phyloP scores from a whole-genome alignment of 2,113 vertebrate species.

The Clarias macrocephalus region DNA sequence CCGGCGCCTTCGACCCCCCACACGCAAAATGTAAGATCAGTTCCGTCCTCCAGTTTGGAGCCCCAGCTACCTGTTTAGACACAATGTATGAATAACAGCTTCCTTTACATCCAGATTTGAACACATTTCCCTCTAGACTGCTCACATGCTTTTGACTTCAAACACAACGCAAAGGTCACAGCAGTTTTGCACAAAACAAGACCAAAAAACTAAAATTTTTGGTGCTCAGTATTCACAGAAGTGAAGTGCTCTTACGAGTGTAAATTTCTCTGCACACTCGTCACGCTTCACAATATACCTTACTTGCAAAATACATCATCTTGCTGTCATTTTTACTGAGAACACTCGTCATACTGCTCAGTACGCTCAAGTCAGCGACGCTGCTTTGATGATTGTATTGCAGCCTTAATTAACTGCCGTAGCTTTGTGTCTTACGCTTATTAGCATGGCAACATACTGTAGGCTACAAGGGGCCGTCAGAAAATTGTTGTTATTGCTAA shows the following conservation, averaged over 20 bases:
- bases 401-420: background rate
- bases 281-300: background rate
- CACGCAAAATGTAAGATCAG: conserved; percentile 73
- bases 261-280: background rate
- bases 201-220: too few relatives aligned
- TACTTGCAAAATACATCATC: background rate
- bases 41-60: background rate
- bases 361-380: background rate
- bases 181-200: too few relatives aligned
- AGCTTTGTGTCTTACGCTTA: background rate
- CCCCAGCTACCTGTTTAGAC: background rate
- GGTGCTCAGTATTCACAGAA: background rate
- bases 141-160: too few relatives aligned
- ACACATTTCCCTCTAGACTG: background rate
- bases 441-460: background rate
- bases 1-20: conserved; percentile 84
- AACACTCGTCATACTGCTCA: background rate
- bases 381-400: background rate
- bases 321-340: background rate
- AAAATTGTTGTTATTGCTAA: too few relatives aligned
- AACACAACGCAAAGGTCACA: too few relatives aligned
- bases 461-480: background rate
- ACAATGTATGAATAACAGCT: too few relatives aligned
- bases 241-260: background rate
- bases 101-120: background rate